phyloP scores from a whole-genome alignment of 2,113 vertebrate genomes.

The Leucoraja erinaceus region DNA sequence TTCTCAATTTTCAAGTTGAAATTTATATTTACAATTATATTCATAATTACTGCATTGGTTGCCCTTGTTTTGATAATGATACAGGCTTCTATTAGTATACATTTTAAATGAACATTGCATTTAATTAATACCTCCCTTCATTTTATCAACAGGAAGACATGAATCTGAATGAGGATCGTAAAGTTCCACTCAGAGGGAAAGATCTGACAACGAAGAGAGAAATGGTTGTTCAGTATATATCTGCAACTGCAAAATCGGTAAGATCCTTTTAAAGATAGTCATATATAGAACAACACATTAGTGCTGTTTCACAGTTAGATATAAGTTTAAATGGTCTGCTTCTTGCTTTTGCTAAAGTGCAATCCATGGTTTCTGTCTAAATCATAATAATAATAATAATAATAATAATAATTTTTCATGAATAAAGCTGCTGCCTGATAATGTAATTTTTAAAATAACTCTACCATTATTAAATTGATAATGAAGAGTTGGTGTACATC shows the following conservation, averaged over 20 bases:
- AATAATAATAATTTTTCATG: no score
- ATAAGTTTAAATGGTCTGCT: slow-evolving; percentile 50
- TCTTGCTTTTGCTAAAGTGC: slow-evolving; percentile 44
- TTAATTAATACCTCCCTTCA: neutral
- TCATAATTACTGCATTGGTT: no score
- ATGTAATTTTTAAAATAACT: slow-evolving; percentile 43
- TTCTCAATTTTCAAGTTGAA: neutral
- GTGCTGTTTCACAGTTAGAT: slow-evolving; percentile 42
- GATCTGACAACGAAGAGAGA: slow-evolving; percentile 87
- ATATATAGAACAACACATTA: slow-evolving; percentile 36
- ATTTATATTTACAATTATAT: neutral
- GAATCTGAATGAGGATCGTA: slow-evolving; percentile 94
- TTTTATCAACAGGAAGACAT: slow-evolving; percentile 80
- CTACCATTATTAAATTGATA: slow-evolving; percentile 44
- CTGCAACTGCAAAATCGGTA: slow-evolving; percentile 94
- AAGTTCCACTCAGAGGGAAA: slow-evolving; percentile 84
- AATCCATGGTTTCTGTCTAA: slow-evolving; percentile 50
- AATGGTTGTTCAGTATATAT: slow-evolving; percentile 98
- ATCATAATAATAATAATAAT: no score
- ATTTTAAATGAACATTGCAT: no score
- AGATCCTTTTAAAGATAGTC: slow-evolving; percentile 52
- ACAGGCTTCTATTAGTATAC: no score
- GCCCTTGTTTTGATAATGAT: no score
- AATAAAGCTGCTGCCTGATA: slow-evolving; percentile 42
- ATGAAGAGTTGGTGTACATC: slow-evolving; percentile 45